Percentiles rank a stretch among this genome's conserved stretches.
phyloP scores from a whole-genome alignment of 1,140 invertebrate species.

The Phenacoccus solenopsis region DNA sequence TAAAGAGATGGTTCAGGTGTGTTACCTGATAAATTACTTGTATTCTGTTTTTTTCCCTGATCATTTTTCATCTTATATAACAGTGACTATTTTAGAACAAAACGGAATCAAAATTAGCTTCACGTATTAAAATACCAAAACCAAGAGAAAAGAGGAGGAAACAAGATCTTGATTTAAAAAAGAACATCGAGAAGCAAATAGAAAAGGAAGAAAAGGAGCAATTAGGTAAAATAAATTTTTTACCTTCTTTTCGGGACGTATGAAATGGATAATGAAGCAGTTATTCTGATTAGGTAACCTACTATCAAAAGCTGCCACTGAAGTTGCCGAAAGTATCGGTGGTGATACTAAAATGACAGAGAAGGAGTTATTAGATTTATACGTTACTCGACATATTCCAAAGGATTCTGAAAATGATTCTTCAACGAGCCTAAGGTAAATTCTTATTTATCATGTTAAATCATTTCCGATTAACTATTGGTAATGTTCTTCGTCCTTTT shows the following conservation, averaged over 20 bases:
- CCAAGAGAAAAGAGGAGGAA: constrained; percentile 19
- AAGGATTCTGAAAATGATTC: constrained; percentile 10
- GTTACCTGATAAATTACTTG: not conserved
- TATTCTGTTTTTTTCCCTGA: not conserved
- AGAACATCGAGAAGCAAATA: not conserved
- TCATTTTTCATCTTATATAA: not conserved
- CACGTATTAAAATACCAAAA: constrained; percentile 10
- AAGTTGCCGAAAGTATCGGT: constrained; percentile 49
- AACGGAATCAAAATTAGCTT: not conserved
- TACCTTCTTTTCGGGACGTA: not conserved
- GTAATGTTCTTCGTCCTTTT: not conserved
- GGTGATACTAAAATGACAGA: constrained; percentile 54
- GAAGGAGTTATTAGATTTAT: constrained; percentile 50
- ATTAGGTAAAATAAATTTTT: not conserved
- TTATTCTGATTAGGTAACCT: constrained; percentile 26
- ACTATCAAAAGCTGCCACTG: constrained; percentile 46
- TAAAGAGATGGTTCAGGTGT: constrained; percentile 13
- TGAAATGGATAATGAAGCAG: not conserved
- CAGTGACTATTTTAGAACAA: not conserved
- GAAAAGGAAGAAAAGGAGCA: not conserved
- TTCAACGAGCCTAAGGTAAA: not conserved
- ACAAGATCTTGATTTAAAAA: not conserved
- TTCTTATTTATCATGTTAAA: not conserved
- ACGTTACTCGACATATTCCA: not conserved
- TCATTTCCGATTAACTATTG: not conserved